Percentiles rank a stretch among this genome's conserved stretches.
phyloP scores from a whole-genome alignment of 2,888 invertebrate species.

The Platycheirus albimanus region DNA sequence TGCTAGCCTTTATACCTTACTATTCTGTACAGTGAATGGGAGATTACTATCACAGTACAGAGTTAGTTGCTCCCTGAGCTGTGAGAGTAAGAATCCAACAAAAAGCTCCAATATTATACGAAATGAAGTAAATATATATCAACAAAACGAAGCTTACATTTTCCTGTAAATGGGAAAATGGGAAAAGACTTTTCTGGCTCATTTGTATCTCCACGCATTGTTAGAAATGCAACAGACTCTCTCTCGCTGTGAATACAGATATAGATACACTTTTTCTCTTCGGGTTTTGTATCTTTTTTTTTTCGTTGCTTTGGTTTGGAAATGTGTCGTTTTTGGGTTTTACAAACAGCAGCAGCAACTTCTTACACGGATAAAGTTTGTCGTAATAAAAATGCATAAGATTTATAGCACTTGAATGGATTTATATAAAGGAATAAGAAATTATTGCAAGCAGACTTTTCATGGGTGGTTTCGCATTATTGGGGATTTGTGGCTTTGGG shows the following conservation, averaged over 20 bases:
- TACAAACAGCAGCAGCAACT: not conserved
- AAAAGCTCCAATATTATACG: slow-evolving; percentile 48
- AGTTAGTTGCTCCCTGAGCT: slow-evolving; percentile 23
- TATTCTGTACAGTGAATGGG: slow-evolving; percentile 45
- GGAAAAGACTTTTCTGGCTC: not conserved
- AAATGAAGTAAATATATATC: slow-evolving; percentile 15
- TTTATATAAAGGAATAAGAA: slow-evolving; percentile 15
- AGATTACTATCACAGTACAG: slow-evolving; percentile 40
- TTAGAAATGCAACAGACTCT: slow-evolving; percentile 24
- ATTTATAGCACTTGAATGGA: slow-evolving; percentile 6
- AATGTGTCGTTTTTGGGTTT: slow-evolving; percentile 1
- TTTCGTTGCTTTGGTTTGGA: not conserved
- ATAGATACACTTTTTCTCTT: not conserved
- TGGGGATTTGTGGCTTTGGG: not conserved
- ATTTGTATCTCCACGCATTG: not conserved
- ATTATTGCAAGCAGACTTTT: slow-evolving; percentile 4
- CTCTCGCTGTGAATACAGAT: not conserved
- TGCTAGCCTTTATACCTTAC: slow-evolving; percentile 54
- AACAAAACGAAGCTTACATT: slow-evolving; percentile 16
- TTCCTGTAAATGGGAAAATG: too few species aligned
- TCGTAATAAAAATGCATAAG: slow-evolving; percentile 3
- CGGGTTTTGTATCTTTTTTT: not conserved
- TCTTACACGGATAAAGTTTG: not conserved
- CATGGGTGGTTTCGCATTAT: not conserved
- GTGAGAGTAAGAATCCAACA: slow-evolving; percentile 21